Percentiles rank a stretch among this genome's conserved stretches.
Conservation (phyloP, 2,888 invertebrate species). For the Mayetiola destructor region DNA sequence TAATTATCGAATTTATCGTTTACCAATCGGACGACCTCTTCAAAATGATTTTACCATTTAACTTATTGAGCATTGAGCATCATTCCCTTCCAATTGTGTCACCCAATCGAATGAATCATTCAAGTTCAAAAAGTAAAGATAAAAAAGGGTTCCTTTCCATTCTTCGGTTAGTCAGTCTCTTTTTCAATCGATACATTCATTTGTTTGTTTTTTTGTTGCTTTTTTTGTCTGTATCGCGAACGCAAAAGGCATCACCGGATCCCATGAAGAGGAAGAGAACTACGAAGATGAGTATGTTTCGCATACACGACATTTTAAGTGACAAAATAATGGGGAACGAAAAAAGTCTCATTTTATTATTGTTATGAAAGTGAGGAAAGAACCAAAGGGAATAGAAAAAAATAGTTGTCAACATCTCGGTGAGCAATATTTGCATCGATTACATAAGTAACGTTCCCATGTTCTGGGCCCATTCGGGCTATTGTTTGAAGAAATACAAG, state of each 20-base stretch:
- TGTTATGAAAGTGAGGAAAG: background rate
- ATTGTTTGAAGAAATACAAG: too few species aligned
- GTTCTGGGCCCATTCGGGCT: background rate
- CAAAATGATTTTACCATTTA: too few species aligned
- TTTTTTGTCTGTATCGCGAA: constrained; percentile 1
- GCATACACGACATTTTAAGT: background rate
- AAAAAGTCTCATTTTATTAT: too few species aligned
- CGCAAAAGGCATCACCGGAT: background rate
- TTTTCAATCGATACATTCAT: too few species aligned
- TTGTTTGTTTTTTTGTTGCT: background rate
- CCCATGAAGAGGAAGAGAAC: background rate
- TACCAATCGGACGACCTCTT: too few species aligned
- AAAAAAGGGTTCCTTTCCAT: background rate
- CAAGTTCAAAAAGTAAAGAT: too few species aligned
- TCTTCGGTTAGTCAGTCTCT: too few species aligned
- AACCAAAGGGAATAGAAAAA: background rate
- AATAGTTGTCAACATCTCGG: constrained; percentile 2
- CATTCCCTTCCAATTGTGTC: too few species aligned
- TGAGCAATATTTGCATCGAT: constrained; percentile 3
- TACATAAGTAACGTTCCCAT: too few species aligned
- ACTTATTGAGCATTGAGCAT: too few species aligned
- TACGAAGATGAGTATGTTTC: too few species aligned
- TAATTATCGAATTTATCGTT: constrained; percentile 9
- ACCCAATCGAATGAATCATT: too few species aligned
- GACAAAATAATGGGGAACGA: background rate